Conservation (phyloP, 1,140 invertebrate species). For the Agraylea sexmaculata region DNA sequence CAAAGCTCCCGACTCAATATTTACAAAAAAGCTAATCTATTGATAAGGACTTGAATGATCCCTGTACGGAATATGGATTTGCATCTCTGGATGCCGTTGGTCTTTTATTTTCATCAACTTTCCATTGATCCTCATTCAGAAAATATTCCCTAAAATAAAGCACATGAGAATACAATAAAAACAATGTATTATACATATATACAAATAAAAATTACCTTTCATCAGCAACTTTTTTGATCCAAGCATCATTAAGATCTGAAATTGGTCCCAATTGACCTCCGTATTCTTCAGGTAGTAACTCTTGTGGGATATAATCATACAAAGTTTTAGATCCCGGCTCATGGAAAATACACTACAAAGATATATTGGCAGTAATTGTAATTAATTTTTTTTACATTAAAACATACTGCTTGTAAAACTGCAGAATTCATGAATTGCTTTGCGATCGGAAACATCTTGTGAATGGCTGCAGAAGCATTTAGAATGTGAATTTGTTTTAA, state of each 20-base stretch:
- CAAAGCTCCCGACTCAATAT: no score
- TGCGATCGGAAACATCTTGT: slow-evolving; percentile 45
- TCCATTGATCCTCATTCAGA: slow-evolving; percentile 5
- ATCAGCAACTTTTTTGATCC: slow-evolving; percentile 34
- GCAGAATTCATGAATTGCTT: slow-evolving; percentile 54
- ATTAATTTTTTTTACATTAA: no score
- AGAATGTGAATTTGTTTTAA: slow-evolving; percentile 62
- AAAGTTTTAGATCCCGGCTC: slow-evolving; percentile 43
- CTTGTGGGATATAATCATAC: slow-evolving; percentile 43
- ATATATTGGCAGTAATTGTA: no score
- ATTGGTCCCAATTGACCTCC: slow-evolving; percentile 45
- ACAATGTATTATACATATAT: no score
- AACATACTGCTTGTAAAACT: slow-evolving; percentile 45
- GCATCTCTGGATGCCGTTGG: not conserved
- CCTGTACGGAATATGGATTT: not conserved
- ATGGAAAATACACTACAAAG: slow-evolving; percentile 49
- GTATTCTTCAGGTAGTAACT: slow-evolving; percentile 49
- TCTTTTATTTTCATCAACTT: slow-evolving; percentile 1
- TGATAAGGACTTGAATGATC: not conserved
- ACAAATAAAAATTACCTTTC: slow-evolving; percentile 30
- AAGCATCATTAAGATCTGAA: slow-evolving; percentile 40
- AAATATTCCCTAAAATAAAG: slow-evolving; percentile 6
- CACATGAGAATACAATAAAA: not conserved
- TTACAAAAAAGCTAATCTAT: no score
- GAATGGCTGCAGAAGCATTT: slow-evolving; percentile 49